Percentiles rank a stretch among this genome's conserved stretches.
Evolutionary conservation across 2,113 vertebrate species (phyloP).

Genomic region (Chloropsis hardwickii): DNA sequence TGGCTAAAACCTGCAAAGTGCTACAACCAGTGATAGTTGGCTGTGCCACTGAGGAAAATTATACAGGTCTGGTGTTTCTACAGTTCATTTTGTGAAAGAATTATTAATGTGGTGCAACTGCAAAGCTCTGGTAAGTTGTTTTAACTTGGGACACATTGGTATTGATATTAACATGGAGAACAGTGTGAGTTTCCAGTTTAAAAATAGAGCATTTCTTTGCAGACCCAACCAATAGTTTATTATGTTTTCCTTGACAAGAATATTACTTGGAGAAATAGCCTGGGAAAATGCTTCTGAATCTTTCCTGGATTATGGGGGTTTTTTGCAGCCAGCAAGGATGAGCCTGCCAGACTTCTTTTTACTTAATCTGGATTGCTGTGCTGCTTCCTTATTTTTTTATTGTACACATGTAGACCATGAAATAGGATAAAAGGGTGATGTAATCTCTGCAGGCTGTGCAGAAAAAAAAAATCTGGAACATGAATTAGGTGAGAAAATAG

Average conservation of each 20-base stretch:
- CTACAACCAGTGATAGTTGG: neutral
- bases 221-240: neutral
- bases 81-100: neutral
- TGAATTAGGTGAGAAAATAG: neutral
- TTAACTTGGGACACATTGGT: neutral
- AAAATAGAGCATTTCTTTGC: neutral
- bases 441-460: neutral
- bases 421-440: neutral
- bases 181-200: neutral
- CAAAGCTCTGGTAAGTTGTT: neutral
- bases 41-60: neutral
- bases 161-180: neutral
- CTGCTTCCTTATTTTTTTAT: neutral
- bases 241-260: neutral
- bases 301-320: neutral
- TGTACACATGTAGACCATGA: neutral
- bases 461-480: neutral
- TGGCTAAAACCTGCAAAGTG: neutral
- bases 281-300: neutral
- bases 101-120: neutral
- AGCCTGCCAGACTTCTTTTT: neutral
- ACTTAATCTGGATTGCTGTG: neutral
- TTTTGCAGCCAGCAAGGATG: slow-evolving; percentile 2
- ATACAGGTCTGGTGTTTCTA: neutral
- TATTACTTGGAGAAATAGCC: neutral